These are phyloP conservation scores for Helleia helle DNA, from an alignment of 2,888 invertebrate genomes.

Conservation along the genomic window DNA sequence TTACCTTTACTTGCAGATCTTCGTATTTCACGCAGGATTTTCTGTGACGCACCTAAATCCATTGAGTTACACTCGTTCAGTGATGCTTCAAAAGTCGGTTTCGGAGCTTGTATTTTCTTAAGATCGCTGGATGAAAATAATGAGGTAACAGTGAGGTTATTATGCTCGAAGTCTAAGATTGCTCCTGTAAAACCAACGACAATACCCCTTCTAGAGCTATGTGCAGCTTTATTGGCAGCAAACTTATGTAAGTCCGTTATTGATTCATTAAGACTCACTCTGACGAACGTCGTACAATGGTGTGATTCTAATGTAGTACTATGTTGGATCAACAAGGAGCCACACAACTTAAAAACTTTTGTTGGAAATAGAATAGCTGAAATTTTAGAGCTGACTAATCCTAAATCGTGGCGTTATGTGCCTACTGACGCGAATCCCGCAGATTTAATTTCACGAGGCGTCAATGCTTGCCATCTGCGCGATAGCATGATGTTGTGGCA, in stretches of 20 bases:
- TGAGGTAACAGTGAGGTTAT: background rate
- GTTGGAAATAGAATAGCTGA: conserved; percentile 15
- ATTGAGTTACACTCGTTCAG: conserved; percentile 7
- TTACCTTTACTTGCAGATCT: conserved; percentile 5
- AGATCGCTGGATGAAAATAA: background rate
- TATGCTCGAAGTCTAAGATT: conserved; percentile 14
- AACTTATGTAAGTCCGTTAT: conserved; percentile 5
- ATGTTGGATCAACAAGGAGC: conserved; percentile 10
- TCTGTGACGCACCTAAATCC: conserved; percentile 5
- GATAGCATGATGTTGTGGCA: background rate
- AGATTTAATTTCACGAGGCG: conserved; percentile 10
- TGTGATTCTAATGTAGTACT: conserved; percentile 16
- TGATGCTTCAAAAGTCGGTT: background rate
- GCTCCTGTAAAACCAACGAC: conserved; percentile 13
- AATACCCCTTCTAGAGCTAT: conserved; percentile 20
- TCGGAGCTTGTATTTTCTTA: conserved; percentile 3
- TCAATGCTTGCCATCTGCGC: background rate
- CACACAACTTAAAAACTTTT: conserved; percentile 13
- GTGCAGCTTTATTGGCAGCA: conserved; percentile 14
- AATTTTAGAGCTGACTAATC: conserved; percentile 9
- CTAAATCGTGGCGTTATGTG: conserved; percentile 14
- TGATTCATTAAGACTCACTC: conserved; percentile 2
- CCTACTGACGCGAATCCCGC: conserved; percentile 12
- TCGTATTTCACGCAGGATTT: conserved; percentile 4
- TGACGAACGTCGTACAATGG: conserved; percentile 6